Evolutionary conservation across 1,140 invertebrate genomes (phyloP).

Genomic region (Polypedilum vanderplanki): DNA sequence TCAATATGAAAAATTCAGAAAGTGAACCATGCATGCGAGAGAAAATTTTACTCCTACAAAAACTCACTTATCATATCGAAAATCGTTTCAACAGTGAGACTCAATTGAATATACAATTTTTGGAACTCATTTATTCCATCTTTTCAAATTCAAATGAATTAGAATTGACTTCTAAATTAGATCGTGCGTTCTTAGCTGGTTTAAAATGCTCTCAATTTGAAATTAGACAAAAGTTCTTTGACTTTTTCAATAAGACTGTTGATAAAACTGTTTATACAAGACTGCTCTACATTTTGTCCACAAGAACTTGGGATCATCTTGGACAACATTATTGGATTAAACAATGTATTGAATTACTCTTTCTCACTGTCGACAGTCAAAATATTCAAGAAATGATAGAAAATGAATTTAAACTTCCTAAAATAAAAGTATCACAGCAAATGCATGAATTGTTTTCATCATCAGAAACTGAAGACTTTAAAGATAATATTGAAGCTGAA

Average conservation of each 20-base stretch:
- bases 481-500: constrained; percentile 62
- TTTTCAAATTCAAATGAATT: constrained; percentile 87
- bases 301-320: constrained; percentile 96
- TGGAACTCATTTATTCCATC: constrained; percentile 89
- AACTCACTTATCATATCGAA: constrained; percentile 92
- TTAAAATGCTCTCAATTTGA: constrained; percentile 80
- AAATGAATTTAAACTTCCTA: not conserved
- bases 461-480: constrained; percentile 53
- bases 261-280: constrained; percentile 74
- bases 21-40: constrained; percentile 79
- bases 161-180: constrained; percentile 88
- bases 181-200: constrained; percentile 87
- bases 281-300: constrained; percentile 86
- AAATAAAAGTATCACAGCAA: constrained; percentile 67
- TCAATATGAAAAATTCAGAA: constrained; percentile 65
- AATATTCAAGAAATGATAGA: not conserved
- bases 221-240: constrained; percentile 90
- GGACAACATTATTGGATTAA: constrained; percentile 97
- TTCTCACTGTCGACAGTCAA: constrained; percentile 53
- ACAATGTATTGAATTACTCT: constrained; percentile 84
- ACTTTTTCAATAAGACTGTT: constrained; percentile 88
- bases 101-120: constrained; percentile 82
- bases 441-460: constrained; percentile 51
- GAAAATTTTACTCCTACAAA: constrained; percentile 87
- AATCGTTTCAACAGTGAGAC: constrained; percentile 84